phyloP scores from a whole-genome alignment of 1,140 invertebrate species.

The Augochlora pura region DNA sequence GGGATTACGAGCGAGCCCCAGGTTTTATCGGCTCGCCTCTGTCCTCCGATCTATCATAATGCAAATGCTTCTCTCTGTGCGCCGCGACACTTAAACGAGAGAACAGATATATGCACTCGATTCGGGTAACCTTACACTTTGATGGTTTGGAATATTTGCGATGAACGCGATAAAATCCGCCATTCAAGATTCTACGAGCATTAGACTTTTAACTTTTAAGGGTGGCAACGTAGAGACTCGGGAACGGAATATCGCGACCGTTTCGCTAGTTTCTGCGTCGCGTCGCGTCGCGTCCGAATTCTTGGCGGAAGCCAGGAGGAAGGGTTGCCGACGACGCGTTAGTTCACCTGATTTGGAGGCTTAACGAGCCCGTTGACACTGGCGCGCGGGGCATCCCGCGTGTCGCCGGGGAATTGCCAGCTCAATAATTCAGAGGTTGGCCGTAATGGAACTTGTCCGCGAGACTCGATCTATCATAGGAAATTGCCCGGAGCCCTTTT shows the following conservation, averaged over 20 bases:
- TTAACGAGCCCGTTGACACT: slow-evolving; percentile 78
- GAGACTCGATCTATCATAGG: slow-evolving; percentile 78
- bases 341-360: slow-evolving; percentile 72
- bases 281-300: too few relatives aligned
- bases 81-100: slow-evolving; percentile 46
- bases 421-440: slow-evolving; percentile 77
- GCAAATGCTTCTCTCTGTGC: slow-evolving; percentile 63
- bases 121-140: slow-evolving; percentile 45
- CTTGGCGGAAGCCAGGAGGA: slow-evolving; percentile 25
- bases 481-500: slow-evolving; percentile 77
- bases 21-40: slow-evolving; percentile 58
- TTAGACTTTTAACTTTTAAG: too few relatives aligned
- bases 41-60: slow-evolving; percentile 56
- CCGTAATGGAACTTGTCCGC: slow-evolving; percentile 78
- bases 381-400: slow-evolving; percentile 70
- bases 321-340: slow-evolving; percentile 63
- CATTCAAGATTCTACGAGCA: not conserved
- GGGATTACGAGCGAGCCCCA: slow-evolving; percentile 71
- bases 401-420: slow-evolving; percentile 74
- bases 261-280: too few relatives aligned
- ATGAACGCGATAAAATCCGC: slow-evolving; percentile 21
- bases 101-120: slow-evolving; percentile 8
- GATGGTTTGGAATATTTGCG: slow-evolving; percentile 28
- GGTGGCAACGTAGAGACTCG: too few relatives aligned
- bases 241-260: too few relatives aligned